Percentiles rank a stretch among this genome's conserved stretches.
These are phyloP conservation scores for Arizona elegans DNA, from an alignment of 2,113 vertebrate species.

Conservation along the genomic window DNA sequence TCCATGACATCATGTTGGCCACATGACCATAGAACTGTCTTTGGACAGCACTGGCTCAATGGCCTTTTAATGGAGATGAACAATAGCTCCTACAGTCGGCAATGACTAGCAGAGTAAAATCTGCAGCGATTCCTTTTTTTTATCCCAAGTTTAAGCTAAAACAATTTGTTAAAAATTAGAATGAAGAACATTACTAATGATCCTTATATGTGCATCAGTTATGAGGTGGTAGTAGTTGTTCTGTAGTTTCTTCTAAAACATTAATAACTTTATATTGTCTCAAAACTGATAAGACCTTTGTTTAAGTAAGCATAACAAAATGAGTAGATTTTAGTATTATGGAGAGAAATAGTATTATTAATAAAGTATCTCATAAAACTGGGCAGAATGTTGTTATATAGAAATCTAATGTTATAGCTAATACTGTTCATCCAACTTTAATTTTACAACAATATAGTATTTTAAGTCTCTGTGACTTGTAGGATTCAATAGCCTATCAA, in stretches of 20 bases:
- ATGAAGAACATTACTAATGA: not conserved
- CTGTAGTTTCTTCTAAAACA: not conserved
- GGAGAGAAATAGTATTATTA: not conserved
- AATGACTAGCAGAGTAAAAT: not conserved
- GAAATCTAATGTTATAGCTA: not conserved
- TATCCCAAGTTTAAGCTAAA: not conserved
- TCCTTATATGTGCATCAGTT: not conserved
- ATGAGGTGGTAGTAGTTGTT: not conserved
- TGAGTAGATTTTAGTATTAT: not conserved
- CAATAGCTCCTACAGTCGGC: not conserved
- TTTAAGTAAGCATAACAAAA: not conserved
- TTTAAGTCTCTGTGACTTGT: not conserved
- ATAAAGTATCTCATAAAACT: not conserved
- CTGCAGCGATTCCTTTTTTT: not conserved
- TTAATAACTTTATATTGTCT: not conserved
- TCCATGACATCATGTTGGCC: not conserved
- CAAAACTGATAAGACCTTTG: slow-evolving; percentile 11
- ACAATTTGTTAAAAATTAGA: not conserved
- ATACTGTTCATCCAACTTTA: not conserved
- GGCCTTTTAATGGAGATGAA: not conserved
- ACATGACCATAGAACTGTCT: not conserved
- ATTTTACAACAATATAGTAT: not conserved
- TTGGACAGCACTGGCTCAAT: not conserved
- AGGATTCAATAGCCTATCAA: not conserved
- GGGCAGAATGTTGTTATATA: not conserved